Conservation (phyloP, 2,113 vertebrate species). For the Solenodon paradoxus region DNA sequence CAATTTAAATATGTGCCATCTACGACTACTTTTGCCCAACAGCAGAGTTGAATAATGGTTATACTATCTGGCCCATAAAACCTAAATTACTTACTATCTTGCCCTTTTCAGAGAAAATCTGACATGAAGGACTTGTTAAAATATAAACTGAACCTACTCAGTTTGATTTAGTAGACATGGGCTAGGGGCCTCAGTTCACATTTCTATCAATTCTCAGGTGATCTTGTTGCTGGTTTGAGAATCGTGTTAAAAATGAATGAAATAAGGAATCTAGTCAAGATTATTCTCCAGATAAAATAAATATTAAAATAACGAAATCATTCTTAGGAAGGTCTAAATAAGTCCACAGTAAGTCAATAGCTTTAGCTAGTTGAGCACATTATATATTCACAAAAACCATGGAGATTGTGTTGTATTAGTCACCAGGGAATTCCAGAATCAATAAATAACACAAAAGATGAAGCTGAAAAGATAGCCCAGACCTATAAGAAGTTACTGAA, state of each 20-base stretch:
- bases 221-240: background rate
- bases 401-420: background rate
- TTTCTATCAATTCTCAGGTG: background rate
- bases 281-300: constrained; percentile 13
- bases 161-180: background rate
- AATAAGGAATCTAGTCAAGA: background rate
- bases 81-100: background rate
- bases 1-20: background rate
- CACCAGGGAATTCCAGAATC: background rate
- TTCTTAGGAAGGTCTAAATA: background rate
- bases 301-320: background rate
- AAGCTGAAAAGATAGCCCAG: background rate
- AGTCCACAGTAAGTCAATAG: background rate
- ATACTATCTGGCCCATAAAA: background rate
- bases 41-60: background rate
- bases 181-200: background rate
- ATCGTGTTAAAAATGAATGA: background rate
- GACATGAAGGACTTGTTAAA: background rate
- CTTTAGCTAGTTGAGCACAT: background rate
- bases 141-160: background rate
- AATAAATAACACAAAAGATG: background rate
- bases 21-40: background rate
- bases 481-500: background rate
- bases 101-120: background rate
- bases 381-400: background rate